These are phyloP conservation scores for Dicyrtoma fusca DNA, from an alignment of 2,888 invertebrate genomes.

Conservation along the genomic window DNA sequence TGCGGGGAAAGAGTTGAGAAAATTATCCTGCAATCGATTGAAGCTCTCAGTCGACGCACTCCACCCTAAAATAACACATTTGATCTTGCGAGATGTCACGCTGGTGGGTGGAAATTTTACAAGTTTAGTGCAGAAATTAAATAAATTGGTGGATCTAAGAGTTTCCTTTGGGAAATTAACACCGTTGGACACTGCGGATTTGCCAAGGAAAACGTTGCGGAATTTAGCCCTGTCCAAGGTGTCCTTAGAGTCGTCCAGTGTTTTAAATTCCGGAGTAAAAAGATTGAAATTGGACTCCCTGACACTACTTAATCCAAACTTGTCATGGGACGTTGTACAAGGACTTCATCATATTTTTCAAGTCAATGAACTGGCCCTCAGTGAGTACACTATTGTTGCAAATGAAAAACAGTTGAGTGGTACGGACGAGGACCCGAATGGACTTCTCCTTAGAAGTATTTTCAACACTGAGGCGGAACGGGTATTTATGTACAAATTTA, in stretches of 20 bases:
- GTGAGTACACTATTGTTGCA: constrained; percentile 14
- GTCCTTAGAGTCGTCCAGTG: neutral
- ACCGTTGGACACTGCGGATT: constrained; percentile 2
- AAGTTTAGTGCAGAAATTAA: constrained; percentile 14
- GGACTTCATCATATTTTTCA: neutral
- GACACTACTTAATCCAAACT: neutral
- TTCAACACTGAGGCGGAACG: constrained; percentile 14
- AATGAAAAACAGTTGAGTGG: neutral
- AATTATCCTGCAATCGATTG: constrained; percentile 26
- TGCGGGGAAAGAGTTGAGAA: constrained; percentile 26
- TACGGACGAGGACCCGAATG: constrained; percentile 7
- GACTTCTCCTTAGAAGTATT: constrained; percentile 5
- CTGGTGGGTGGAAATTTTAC: constrained; percentile 25
- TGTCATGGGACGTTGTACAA: neutral
- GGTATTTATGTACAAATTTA: constrained; percentile 20
- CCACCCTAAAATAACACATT: constrained; percentile 26
- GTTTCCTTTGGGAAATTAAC: constrained; percentile 11
- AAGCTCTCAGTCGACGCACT: constrained; percentile 21
- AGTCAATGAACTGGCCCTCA: constrained; percentile 17
- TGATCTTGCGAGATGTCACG: constrained; percentile 31
- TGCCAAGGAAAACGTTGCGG: constrained; percentile 20
- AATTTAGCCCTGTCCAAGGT: constrained; percentile 29
- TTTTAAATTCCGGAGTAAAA: neutral
- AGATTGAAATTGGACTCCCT: constrained; percentile 22
- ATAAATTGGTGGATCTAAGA: constrained; percentile 25